These are phyloP conservation scores for Ascaphus truei DNA, from an alignment of 2,113 vertebrate species.

Conservation along the genomic window DNA sequence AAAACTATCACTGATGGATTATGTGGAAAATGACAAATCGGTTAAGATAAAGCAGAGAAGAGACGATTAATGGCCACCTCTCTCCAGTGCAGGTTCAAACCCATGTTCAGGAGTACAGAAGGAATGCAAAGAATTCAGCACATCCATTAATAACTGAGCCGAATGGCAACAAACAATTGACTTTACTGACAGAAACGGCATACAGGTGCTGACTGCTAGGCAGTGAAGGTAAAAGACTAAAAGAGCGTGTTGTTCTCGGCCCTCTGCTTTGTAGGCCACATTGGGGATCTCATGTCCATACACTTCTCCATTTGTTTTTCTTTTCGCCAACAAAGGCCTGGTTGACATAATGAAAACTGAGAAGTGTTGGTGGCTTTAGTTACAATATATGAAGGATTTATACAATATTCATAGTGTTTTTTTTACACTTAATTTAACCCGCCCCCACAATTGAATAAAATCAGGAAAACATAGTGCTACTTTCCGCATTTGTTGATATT, in stretches of 20 bases:
- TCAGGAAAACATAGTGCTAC: too few relatives aligned
- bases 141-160: slow-evolving; percentile 62
- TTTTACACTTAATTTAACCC: too few relatives aligned
- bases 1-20: slow-evolving; percentile 47
- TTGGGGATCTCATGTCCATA: slow-evolving; percentile 15
- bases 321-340: slow-evolving; percentile 29
- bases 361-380: too few relatives aligned
- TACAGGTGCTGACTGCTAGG: slow-evolving; percentile 61
- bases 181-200: slow-evolving; percentile 49
- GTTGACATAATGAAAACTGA: too few relatives aligned
- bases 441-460: too few relatives aligned
- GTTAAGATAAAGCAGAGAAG: slow-evolving; percentile 43
- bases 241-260: slow-evolving; percentile 30
- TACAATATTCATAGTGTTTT: too few relatives aligned
- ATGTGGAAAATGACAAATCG: slow-evolving; percentile 51
- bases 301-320: background rate
- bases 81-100: slow-evolving; percentile 48
- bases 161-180: slow-evolving; percentile 46
- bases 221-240: slow-evolving; percentile 46
- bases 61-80: slow-evolving; percentile 48
- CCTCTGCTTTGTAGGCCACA: slow-evolving; percentile 45
- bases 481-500: too few relatives aligned
- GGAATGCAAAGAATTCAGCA: slow-evolving; percentile 56
- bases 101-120: slow-evolving; percentile 37
- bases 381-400: too few relatives aligned